Percentiles rank a stretch among this genome's conserved stretches.
Conservation (phyloP, 2,113 vertebrate genomes). For the Cephalopterus ornatus region DNA sequence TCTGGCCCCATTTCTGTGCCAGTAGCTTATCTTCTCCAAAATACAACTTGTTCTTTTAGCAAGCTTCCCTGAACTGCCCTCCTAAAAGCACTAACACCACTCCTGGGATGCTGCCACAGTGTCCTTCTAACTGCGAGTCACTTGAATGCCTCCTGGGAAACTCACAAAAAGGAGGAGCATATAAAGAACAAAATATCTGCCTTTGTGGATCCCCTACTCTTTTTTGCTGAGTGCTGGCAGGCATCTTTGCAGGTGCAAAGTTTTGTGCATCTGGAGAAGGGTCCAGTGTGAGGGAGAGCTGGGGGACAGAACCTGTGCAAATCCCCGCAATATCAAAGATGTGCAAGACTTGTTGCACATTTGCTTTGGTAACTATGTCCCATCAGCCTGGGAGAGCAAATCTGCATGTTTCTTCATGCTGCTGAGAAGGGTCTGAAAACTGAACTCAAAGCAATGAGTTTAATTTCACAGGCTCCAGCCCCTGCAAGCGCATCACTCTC, state of each 20-base stretch:
- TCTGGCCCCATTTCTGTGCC: neutral
- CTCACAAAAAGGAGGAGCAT: neutral
- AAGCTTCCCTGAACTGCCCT: neutral
- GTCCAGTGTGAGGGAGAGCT: neutral
- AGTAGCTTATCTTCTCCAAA: neutral
- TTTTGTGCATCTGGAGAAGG: neutral
- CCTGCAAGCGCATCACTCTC: accelerated
- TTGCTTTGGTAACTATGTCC: neutral
- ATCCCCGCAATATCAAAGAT: neutral
- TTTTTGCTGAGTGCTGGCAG: neutral
- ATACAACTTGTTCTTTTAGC: neutral
- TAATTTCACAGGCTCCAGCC: neutral
- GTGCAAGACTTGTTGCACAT: neutral
- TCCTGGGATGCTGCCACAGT: neutral
- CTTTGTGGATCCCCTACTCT: neutral
- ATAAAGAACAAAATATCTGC: neutral
- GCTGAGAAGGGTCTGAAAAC: neutral
- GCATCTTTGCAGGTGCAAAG: neutral
- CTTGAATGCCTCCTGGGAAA: neutral
- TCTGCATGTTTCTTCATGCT: neutral
- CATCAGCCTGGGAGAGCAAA: neutral
- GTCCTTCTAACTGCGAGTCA: neutral
- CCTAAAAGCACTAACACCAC: neutral
- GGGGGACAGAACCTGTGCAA: neutral
- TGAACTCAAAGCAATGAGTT: neutral